Base-by-base conservation (phyloP, 2,888 invertebrate species). In the Strigamia transsilvanica region DNA sequence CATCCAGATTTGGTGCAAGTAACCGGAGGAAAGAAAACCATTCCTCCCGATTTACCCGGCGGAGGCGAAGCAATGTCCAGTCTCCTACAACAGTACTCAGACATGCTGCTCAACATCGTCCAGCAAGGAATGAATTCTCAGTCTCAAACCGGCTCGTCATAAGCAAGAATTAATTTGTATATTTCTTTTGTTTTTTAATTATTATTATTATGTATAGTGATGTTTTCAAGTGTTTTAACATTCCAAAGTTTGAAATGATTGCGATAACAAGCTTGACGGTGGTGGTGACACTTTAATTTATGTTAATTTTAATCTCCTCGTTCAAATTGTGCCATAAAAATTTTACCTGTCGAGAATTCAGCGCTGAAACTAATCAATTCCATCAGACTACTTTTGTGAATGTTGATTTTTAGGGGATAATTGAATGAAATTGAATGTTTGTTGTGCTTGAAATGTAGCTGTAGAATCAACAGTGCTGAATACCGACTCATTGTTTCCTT, bases 81-180 rank as follows among this genome's bases (percentile, higher is more conserved):
- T 82, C 90, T 91, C 87, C 91, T 92, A 90, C 91, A 92, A 85
- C 91, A 91, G 85, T 92, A 91, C 86, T 91, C 91, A 13, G 91
- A 92, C 84, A 88, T 91, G 85, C 87, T 92, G 73, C 87, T 91
- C 82, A 90, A 88, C 82, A 89, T 92, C 88, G 91, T 92, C 87
- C 91, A 92, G 85, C 91, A 92, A 85, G 90, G 90, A 85, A 91
- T 91, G 87, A 84, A 34, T 32, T 21, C 51, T 79, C 82, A 82
- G 34, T 18, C 81, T 18, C 27, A 46, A 32, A 23, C 80, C 21
- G 80, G 41, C 7, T 80, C 66, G 23, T 66, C 66, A 66, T 66
- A 66, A 66, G 7, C 9, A 5, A 61, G 5, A 2, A 23, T 51
- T 6, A 18, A 12, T 66, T 66, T 66, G 23, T 66, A 27, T 79